phyloP scores from a whole-genome alignment of 2,797 vertebrate genomes.

The Phalanger gymnotis region DNA sequence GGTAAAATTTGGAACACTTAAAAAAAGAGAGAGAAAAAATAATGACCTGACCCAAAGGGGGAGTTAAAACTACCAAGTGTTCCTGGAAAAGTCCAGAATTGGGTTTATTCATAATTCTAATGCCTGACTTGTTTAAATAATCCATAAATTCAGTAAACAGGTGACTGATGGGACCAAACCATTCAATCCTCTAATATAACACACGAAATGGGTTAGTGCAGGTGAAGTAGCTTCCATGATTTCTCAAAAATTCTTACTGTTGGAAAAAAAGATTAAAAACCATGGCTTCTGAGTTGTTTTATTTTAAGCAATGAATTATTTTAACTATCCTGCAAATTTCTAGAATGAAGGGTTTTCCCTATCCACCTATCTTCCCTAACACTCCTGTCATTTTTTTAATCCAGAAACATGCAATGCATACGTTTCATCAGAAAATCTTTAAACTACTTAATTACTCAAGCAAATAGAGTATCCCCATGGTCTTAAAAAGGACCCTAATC shows the following conservation, averaged over 20 bases:
- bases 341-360: background rate
- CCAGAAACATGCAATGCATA: background rate
- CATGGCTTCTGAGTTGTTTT: background rate
- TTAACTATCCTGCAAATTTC: background rate
- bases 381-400: background rate
- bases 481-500: background rate
- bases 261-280: background rate
- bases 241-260: background rate
- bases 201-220: background rate
- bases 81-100: background rate
- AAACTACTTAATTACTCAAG: background rate
- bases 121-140: background rate
- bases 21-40: background rate
- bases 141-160: background rate
- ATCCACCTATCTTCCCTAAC: background rate
- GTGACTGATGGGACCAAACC: background rate
- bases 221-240: background rate
- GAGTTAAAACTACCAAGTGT: background rate
- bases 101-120: background rate
- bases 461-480: background rate
- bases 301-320: background rate
- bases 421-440: background rate
- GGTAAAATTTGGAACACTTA: background rate
- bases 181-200: background rate
- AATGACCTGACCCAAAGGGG: background rate